Conservation (phyloP, 2,797 vertebrate genomes). For the Takifugu rubripes region DNA sequence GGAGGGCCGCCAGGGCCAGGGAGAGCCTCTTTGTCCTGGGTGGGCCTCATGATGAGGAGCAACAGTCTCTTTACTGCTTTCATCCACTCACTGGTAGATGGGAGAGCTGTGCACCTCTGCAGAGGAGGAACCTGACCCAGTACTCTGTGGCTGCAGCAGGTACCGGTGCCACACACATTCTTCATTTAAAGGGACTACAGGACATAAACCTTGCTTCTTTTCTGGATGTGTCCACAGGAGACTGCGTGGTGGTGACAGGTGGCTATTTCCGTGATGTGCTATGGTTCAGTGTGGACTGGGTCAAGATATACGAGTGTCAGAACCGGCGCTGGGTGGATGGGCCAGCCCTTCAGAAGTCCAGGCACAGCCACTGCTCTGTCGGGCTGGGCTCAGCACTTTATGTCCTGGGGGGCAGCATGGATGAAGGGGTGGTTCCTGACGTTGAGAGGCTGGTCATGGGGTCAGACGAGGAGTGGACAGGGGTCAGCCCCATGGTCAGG, state of each 20-base stretch:
- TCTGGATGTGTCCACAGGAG: slow-evolving; percentile 64
- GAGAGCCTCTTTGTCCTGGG: slow-evolving; percentile 85
- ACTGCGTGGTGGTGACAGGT: slow-evolving; percentile 83
- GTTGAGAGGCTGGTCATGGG: slow-evolving; percentile 79
- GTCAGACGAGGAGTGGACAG: slow-evolving; percentile 75
- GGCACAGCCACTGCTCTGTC: slow-evolving; percentile 84
- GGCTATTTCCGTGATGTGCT: slow-evolving; percentile 85
- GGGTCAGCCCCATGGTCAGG: slow-evolving; percentile 75
- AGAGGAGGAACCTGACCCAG: slow-evolving; percentile 85
- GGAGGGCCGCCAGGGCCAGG: slow-evolving; percentile 62
- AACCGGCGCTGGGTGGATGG: slow-evolving; percentile 82
- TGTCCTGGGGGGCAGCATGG: slow-evolving; percentile 83
- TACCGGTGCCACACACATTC: slow-evolving; percentile 60
- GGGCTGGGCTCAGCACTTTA: slow-evolving; percentile 77
- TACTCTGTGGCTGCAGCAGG: slow-evolving; percentile 87
- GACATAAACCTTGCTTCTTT: not conserved
- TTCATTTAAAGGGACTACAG: too few species aligned
- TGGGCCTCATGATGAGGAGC: slow-evolving; percentile 82
- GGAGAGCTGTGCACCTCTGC: slow-evolving; percentile 81
- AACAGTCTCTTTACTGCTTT: slow-evolving; percentile 83
- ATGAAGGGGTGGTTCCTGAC: slow-evolving; percentile 76
- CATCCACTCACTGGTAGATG: slow-evolving; percentile 79
- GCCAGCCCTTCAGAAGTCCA: slow-evolving; percentile 80
- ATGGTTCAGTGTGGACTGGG: slow-evolving; percentile 90
- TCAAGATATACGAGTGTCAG: slow-evolving; percentile 78